These are phyloP conservation scores for Nothoprocta perdicaria DNA, from an alignment of 2,113 vertebrate genomes.

Conservation along the genomic window DNA sequence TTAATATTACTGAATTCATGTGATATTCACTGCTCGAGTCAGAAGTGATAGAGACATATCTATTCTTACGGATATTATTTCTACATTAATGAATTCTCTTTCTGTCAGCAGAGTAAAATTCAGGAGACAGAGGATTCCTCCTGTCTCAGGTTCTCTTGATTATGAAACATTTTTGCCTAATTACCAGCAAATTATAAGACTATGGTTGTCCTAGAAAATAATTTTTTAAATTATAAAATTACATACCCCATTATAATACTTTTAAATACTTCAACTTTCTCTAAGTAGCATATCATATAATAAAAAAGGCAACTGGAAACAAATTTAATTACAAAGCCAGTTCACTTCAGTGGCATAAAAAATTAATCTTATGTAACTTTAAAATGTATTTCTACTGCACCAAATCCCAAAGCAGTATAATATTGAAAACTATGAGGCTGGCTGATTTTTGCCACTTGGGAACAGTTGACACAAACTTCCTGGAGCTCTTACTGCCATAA, in stretches of 20 bases:
- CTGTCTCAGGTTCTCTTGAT: neutral
- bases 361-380: constrained; percentile 60
- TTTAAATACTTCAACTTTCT: neutral
- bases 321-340: constrained; percentile 63
- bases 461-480: constrained; percentile 8
- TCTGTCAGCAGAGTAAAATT: constrained; percentile 10
- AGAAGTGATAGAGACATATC: constrained; percentile 36
- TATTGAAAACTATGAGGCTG: constrained; percentile 20
- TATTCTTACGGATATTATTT: constrained; percentile 12
- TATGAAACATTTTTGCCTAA: neutral
- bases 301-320: constrained; percentile 17
- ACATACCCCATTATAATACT: neutral
- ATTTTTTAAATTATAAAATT: neutral
- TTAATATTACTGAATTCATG: constrained; percentile 28
- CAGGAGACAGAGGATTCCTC: neutral
- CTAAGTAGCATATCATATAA: neutral
- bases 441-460: neutral
- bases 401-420: constrained; percentile 2
- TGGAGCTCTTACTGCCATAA: constrained; percentile 32
- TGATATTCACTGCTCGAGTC: constrained; percentile 6
- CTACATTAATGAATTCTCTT: constrained; percentile 2
- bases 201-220: neutral
- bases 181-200: neutral
- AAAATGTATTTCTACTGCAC: constrained; percentile 32
- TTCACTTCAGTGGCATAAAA: constrained; percentile 45